Evolutionary conservation across 64 coral and sea anemone genomes (phyloP).

Genomic region (Exaiptasia diaphana): DNA sequence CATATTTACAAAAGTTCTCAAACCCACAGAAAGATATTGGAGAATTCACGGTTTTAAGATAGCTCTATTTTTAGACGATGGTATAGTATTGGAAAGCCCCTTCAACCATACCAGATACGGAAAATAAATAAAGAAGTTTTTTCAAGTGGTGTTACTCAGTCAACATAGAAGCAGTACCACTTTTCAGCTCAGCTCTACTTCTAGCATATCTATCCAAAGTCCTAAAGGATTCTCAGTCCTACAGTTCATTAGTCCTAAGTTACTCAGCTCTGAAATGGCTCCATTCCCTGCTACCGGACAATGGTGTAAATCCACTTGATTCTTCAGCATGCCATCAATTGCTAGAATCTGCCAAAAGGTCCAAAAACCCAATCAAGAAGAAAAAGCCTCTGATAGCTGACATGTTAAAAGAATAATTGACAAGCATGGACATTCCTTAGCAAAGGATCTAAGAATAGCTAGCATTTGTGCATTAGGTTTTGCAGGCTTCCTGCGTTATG

Average conservation of each 20-base stretch:
- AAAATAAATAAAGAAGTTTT: conserved; percentile 58
- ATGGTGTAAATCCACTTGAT: conserved; percentile 38
- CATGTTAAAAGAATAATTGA: conserved; percentile 48
- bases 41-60: no score
- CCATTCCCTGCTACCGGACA: conserved; percentile 41
- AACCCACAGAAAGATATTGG: no score
- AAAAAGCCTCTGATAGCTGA: conserved; percentile 36
- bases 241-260: not conserved
- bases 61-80: no score
- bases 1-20: no score
- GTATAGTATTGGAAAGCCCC: no score
- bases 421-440: conserved; percentile 20
- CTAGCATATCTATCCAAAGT: conserved; percentile 42
- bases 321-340: conserved; percentile 20
- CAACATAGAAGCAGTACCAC: not conserved
- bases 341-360: conserved; percentile 30
- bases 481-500: conserved; percentile 48
- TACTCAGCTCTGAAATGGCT: conserved; percentile 59
- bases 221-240: conserved; percentile 26
- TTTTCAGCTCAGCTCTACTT: not conserved
- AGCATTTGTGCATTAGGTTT: conserved; percentile 58
- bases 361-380: conserved; percentile 7
- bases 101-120: no score
- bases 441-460: conserved; percentile 50
- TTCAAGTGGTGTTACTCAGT: conserved; percentile 15